Conservation (phyloP, 53 echinoderm and acorn worm genomes). For the Echinarachnius parma region DNA sequence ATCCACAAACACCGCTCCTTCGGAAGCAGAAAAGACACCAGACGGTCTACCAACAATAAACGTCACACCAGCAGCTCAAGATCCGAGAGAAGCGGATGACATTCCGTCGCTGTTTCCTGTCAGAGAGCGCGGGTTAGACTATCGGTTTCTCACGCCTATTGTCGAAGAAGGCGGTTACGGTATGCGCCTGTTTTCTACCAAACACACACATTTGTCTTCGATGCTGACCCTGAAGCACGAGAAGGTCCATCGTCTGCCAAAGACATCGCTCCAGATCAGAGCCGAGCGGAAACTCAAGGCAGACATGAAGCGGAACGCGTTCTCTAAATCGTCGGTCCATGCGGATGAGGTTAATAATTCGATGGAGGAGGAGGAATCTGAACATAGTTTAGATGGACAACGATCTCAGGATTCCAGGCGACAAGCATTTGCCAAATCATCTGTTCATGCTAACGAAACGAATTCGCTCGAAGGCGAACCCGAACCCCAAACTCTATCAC, state of each 20-base stretch:
- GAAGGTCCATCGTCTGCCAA: constrained; percentile 30
- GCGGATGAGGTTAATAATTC: too few species aligned
- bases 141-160: constrained; percentile 33
- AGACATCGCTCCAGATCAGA: constrained; percentile 16
- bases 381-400: too few species aligned
- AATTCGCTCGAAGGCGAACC: too few species aligned
- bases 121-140: not conserved
- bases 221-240: constrained; percentile 7
- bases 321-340: too few species aligned
- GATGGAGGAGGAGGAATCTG: too few species aligned
- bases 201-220: not conserved
- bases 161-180: constrained; percentile 21
- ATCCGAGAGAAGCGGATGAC: constrained; percentile 3
- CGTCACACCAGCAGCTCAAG: constrained; percentile 22
- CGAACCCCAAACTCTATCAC: too few species aligned
- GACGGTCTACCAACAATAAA: constrained; percentile 21
- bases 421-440: too few species aligned
- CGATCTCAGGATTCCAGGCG: too few species aligned
- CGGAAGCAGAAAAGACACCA: too few species aligned
- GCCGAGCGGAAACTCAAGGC: constrained; percentile 6
- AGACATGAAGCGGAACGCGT: not conserved
- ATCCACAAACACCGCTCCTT: too few species aligned
- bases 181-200: too few species aligned
- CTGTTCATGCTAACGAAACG: too few species aligned
- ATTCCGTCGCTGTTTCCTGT: constrained; percentile 10